phyloP scores from a whole-genome alignment of 2,113 vertebrate genomes.

The Anhinga rufa region DNA sequence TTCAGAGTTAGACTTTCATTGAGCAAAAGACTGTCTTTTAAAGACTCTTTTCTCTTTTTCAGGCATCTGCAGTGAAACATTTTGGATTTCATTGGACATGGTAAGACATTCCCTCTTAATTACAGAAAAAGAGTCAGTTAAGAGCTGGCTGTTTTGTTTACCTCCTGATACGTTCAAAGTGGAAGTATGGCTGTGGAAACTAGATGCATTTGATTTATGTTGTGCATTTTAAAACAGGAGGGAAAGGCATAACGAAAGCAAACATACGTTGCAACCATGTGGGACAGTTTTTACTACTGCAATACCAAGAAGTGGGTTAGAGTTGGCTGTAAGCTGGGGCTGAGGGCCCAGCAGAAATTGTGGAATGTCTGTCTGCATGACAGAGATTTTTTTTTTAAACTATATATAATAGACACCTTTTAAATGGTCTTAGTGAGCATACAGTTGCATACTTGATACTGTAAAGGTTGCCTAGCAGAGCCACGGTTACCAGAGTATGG shows the following conservation, averaged over 20 bases:
- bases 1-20: conserved; percentile 6
- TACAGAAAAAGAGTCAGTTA: not conserved
- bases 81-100: conserved; percentile 45
- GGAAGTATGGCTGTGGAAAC: not conserved
- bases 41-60: conserved; percentile 44
- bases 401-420: not conserved
- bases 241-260: not conserved
- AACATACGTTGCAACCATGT: not conserved
- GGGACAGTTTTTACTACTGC: not conserved
- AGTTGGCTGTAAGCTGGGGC: not conserved
- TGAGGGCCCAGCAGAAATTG: not conserved
- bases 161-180: not conserved
- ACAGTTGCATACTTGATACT: not conserved
- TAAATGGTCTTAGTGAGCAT: not conserved
- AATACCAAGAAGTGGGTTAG: not conserved
- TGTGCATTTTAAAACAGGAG: not conserved
- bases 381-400: not conserved
- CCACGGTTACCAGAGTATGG: not conserved
- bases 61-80: conserved; percentile 29
- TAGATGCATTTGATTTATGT: not conserved
- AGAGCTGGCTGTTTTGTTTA: not conserved
- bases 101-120: conserved; percentile 46
- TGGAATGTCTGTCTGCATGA: not conserved
- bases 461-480: not conserved
- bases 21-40: conserved; percentile 21